These are phyloP conservation scores for Acanthopleura granulata DNA, from an alignment of 2,888 invertebrate genomes.

Conservation along the genomic window DNA sequence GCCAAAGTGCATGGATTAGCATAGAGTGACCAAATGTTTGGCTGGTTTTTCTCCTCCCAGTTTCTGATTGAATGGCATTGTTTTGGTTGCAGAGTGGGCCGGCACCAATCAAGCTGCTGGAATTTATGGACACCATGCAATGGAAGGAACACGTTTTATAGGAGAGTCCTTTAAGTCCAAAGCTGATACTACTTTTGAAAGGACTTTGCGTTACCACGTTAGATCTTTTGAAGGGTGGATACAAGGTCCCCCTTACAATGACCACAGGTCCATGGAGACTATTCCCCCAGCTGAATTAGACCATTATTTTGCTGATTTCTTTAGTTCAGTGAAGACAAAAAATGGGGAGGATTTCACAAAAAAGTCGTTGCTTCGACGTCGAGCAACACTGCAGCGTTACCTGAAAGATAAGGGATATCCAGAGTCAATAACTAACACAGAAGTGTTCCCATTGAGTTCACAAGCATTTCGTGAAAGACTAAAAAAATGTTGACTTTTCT, in stretches of 20 bases:
- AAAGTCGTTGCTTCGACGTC: background rate
- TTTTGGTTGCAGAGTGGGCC: background rate
- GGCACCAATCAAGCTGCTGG: background rate
- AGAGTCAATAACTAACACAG: background rate
- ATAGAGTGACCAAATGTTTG: too few species aligned
- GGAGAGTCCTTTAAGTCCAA: too few species aligned
- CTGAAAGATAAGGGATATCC: conserved; percentile 1
- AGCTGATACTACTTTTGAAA: background rate
- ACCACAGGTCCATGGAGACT: background rate
- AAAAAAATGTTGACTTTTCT: background rate
- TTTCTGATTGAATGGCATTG: background rate
- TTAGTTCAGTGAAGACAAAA: background rate
- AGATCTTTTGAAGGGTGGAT: conserved; percentile 10
- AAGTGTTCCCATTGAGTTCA: background rate
- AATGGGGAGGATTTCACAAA: conserved; percentile 4
- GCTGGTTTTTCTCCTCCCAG: too few species aligned
- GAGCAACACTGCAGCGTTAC: conserved; percentile 5
- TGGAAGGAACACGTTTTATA: too few species aligned
- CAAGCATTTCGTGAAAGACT: background rate
- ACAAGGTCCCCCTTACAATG: background rate
- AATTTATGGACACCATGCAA: too few species aligned
- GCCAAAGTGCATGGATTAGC: too few species aligned
- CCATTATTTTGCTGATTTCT: background rate
- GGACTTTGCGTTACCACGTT: conserved; percentile 2
- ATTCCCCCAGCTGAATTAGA: background rate